A percentile compares a stretch with the other conserved stretches of the same genome.
phyloP scores from a whole-genome alignment of 2,888 invertebrate species.

The Zele albiditarsus region DNA sequence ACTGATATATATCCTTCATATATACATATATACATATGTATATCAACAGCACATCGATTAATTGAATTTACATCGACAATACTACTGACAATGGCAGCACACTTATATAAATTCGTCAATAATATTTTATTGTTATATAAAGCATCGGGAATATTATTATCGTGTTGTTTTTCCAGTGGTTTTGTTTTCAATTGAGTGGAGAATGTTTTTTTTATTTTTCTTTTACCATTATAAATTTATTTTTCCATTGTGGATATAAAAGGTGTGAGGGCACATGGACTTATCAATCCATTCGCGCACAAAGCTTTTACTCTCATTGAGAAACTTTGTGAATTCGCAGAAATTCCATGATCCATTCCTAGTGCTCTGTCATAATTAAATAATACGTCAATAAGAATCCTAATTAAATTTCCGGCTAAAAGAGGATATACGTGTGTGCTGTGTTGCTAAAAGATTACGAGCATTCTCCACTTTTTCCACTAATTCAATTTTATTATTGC shows the following conservation, averaged over 20 bases:
- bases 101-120: neutral
- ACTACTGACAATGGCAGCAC: neutral
- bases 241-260: neutral
- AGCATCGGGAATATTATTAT: too few species aligned
- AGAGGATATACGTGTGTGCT: neutral
- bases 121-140: neutral
- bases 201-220: neutral
- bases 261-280: too few species aligned
- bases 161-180: too few species aligned
- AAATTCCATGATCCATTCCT: too few species aligned
- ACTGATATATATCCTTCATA: conserved; percentile 25
- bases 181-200: neutral
- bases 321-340: too few species aligned
- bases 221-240: neutral
- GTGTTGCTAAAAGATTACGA: conserved; percentile 32
- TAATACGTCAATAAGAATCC: conserved; percentile 59
- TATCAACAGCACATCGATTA: conserved; percentile 35
- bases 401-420: conserved; percentile 57
- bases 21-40: neutral
- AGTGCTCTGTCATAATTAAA: conserved; percentile 56
- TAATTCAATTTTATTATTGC: conserved; percentile 10
- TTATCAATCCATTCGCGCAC: too few species aligned
- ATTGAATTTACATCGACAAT: conserved; percentile 31
- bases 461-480: conserved; percentile 16
- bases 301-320: too few species aligned